A percentile compares a stretch with the other conserved stretches of the same genome.
These are phyloP conservation scores for Dinocampus coccinellae DNA, from an alignment of 2,888 invertebrate species.

Conservation along the genomic window DNA sequence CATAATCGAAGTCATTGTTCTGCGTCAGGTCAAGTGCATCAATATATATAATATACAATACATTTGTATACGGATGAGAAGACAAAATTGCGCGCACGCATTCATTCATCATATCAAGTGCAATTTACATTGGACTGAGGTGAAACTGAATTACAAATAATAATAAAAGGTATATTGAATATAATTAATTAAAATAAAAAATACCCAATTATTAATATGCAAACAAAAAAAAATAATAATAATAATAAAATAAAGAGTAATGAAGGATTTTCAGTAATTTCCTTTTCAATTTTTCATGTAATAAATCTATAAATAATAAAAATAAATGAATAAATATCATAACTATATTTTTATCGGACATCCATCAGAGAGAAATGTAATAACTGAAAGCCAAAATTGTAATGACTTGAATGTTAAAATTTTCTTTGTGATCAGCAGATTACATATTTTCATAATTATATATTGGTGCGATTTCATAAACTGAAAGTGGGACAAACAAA, in stretches of 20 bases:
- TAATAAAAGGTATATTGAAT: neutral
- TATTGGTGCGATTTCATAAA: conserved; percentile 1
- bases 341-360: too few species aligned
- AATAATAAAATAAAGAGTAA: too few species aligned
- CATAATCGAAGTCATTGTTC: conserved; percentile 30
- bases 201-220: neutral
- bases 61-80: neutral
- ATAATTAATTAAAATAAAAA: neutral
- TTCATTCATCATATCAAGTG: conserved; percentile 45
- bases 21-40: conserved; percentile 16
- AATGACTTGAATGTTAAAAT: too few species aligned
- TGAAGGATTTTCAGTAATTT: too few species aligned
- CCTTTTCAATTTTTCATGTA: too few species aligned
- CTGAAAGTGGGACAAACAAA: conserved; percentile 33
- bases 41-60: neutral
- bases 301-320: too few species aligned
- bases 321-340: too few species aligned
- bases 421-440: too few species aligned
- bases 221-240: too few species aligned
- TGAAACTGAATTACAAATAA: neutral
- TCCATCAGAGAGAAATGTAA: too few species aligned
- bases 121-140: conserved; percentile 49
- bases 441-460: too few species aligned
- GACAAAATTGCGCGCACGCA: conserved; percentile 25
- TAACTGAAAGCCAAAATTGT: too few species aligned